A percentile compares a stretch with the other conserved stretches of the same genome.
Conservation (phyloP, 1,140 invertebrate species). For the Nylanderia fulva region DNA sequence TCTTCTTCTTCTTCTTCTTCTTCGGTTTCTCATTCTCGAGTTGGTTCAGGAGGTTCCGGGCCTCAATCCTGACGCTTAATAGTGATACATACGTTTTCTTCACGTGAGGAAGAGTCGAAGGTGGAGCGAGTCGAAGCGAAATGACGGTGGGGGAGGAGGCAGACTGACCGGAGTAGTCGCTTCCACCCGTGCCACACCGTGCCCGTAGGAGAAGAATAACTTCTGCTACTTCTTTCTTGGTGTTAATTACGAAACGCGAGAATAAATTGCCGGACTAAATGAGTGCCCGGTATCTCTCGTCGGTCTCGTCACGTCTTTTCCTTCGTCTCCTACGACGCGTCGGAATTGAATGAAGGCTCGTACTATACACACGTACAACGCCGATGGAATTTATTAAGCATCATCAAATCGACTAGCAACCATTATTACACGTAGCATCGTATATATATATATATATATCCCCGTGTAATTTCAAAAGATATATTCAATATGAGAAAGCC, state of each 20-base stretch:
- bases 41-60: constrained; percentile 54
- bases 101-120: constrained; percentile 56
- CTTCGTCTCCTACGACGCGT: constrained; percentile 35
- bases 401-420: constrained; percentile 41
- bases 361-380: neutral
- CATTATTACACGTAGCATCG: neutral
- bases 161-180: constrained; percentile 60
- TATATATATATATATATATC: too few relatives aligned
- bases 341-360: constrained; percentile 66
- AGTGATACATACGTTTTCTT: constrained; percentile 69
- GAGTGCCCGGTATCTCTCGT: constrained; percentile 64
- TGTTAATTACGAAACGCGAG: constrained; percentile 84
- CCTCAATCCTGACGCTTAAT: constrained; percentile 63
- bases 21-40: constrained; percentile 66
- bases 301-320: constrained; percentile 65
- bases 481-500: neutral
- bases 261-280: constrained; percentile 83
- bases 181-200: constrained; percentile 59
- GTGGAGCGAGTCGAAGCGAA: constrained; percentile 58
- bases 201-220: constrained; percentile 68
- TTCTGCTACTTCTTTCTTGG: constrained; percentile 77
- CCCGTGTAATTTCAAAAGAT: neutral
- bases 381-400: constrained; percentile 68
- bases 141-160: constrained; percentile 39
- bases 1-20: constrained; percentile 71